phyloP scores from a whole-genome alignment of 2,888 invertebrate species.

The Yponomeuta malinellus region DNA sequence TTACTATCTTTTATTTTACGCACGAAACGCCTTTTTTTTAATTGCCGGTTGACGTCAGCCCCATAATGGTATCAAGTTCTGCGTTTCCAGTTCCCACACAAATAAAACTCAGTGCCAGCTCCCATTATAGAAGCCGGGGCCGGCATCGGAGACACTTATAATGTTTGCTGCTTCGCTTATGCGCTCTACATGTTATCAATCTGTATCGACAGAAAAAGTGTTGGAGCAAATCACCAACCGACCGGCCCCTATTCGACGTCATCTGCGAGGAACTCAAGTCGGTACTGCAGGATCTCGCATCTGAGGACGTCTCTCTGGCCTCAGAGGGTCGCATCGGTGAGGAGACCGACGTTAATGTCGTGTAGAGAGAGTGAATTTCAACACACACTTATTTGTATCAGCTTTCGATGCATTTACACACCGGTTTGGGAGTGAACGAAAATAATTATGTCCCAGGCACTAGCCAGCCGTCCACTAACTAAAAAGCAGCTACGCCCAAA shows the following conservation, averaged over 20 bases:
- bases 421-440: too few relatives aligned
- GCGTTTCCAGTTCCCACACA: not conserved
- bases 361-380: not conserved
- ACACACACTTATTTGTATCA: not conserved
- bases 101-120: not conserved
- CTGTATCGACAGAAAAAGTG: constrained; percentile 70
- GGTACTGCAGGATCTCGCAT: constrained; percentile 44
- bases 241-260: constrained; percentile 80
- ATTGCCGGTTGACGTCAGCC: too few relatives aligned
- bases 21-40: too few relatives aligned
- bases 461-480: too few relatives aligned
- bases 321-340: constrained; percentile 25
- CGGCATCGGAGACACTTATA: too few relatives aligned
- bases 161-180: too few relatives aligned
- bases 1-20: too few relatives aligned
- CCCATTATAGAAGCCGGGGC: not conserved
- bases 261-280: constrained; percentile 57
- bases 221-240: constrained; percentile 80
- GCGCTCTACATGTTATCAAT: not conserved
- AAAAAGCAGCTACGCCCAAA: too few relatives aligned
- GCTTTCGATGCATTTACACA: not conserved
- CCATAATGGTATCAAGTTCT: too few relatives aligned
- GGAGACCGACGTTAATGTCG: not conserved
- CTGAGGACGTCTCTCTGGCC: constrained; percentile 40
- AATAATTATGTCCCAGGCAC: too few relatives aligned